phyloP scores from a whole-genome alignment of 1,140 invertebrate genomes.

The Parapsyche elsis region DNA sequence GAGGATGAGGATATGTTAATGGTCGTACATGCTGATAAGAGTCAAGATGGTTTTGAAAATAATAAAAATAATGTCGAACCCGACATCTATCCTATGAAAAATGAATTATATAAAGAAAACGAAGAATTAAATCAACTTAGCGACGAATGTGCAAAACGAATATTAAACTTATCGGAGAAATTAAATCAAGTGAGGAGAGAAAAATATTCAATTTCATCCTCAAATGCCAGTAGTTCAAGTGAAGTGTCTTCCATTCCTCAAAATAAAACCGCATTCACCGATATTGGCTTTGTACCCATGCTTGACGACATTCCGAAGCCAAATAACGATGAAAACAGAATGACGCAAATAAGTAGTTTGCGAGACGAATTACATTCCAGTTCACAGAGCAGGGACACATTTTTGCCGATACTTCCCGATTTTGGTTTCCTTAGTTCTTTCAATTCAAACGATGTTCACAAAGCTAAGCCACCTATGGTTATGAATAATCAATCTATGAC shows the following conservation, averaged over 20 bases:
- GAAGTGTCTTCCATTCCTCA: background rate
- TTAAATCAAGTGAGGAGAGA: conserved; percentile 69
- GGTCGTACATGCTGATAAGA: background rate
- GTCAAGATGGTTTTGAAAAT: conserved; percentile 60
- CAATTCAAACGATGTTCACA: background rate
- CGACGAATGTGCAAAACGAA: conserved; percentile 67
- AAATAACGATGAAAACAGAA: background rate
- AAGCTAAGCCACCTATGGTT: conserved; percentile 38
- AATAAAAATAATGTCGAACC: conserved; percentile 64
- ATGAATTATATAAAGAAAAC: no score
- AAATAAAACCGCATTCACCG: conserved; percentile 19
- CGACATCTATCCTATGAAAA: no score
- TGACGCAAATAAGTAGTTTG: background rate
- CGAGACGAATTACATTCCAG: background rate
- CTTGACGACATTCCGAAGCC: conserved; percentile 49
- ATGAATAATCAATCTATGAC: conserved; percentile 42
- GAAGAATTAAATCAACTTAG: conserved; percentile 57
- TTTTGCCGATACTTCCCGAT: background rate
- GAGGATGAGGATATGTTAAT: no score
- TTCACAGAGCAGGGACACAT: background rate
- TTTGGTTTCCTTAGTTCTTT: background rate
- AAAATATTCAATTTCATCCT: conserved; percentile 60
- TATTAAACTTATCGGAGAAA: conserved; percentile 68
- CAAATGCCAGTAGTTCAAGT: conserved; percentile 44
- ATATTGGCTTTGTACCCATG: conserved; percentile 44